Conservation (phyloP, 2,888 invertebrate genomes). For the Dorcus parallelipipedus region DNA sequence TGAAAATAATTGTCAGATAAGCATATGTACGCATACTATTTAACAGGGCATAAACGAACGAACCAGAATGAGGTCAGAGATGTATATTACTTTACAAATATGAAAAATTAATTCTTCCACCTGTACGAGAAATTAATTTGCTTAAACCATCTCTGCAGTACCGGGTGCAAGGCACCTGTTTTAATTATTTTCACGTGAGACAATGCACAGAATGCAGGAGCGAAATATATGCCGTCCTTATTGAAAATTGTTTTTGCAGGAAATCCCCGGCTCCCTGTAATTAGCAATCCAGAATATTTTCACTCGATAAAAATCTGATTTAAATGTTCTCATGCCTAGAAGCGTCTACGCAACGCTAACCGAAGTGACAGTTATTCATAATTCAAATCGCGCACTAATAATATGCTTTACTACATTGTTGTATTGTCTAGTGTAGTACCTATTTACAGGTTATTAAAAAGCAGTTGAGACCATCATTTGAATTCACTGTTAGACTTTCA, state of each 20-base stretch:
- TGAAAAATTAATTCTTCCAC: slow-evolving; percentile 14
- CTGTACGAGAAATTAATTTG: slow-evolving; percentile 14
- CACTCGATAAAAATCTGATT: not conserved
- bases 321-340: slow-evolving; percentile 1
- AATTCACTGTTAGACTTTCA: slow-evolving; percentile 34
- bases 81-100: slow-evolving; percentile 5
- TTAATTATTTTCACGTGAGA: slow-evolving; percentile 5
- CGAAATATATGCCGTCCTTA: too few relatives aligned
- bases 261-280: too few relatives aligned
- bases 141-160: slow-evolving; percentile 8
- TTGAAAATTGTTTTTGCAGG: too few relatives aligned
- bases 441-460: slow-evolving; percentile 41
- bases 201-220: not conserved
- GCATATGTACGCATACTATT: too few relatives aligned
- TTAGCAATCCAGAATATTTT: too few relatives aligned
- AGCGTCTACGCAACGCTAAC: not conserved
- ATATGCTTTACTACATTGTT: slow-evolving; percentile 14
- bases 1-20: too few relatives aligned
- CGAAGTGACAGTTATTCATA: slow-evolving; percentile 4
- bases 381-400: slow-evolving; percentile 22
- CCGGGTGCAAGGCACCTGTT: slow-evolving; percentile 4
- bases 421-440: slow-evolving; percentile 33
- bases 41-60: too few relatives aligned
- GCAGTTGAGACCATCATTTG: slow-evolving; percentile 36
- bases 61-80: too few relatives aligned